A percentile compares a stretch with the other conserved stretches of the same genome.
phyloP scores from a whole-genome alignment of 2,888 invertebrate genomes.

The Halictus quadricinctus region DNA sequence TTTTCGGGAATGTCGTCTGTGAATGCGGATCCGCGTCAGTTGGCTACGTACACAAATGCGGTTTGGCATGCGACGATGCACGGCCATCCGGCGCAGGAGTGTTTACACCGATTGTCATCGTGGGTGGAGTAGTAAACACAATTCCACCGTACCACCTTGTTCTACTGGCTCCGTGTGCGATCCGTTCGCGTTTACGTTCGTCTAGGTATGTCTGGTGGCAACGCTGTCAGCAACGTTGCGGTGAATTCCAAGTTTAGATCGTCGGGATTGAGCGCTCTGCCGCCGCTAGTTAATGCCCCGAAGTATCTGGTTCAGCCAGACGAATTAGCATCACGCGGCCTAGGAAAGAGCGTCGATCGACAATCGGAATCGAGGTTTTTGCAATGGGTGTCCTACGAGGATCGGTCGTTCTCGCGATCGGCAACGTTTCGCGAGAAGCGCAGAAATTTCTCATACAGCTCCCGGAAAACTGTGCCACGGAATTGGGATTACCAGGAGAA shows the following conservation, averaged over 20 bases:
- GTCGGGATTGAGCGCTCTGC: slow-evolving; percentile 31
- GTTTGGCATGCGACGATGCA: slow-evolving; percentile 71
- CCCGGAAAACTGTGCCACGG: not conserved
- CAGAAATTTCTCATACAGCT: not conserved
- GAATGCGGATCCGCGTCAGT: slow-evolving; percentile 51
- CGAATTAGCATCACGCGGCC: slow-evolving; percentile 4
- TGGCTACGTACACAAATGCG: slow-evolving; percentile 61
- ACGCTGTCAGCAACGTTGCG: slow-evolving; percentile 46
- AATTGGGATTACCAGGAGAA: slow-evolving; percentile 43
- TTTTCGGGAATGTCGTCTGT: slow-evolving; percentile 52
- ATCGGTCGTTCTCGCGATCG: not conserved
- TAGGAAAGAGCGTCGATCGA: not conserved
- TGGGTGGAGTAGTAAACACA: slow-evolving; percentile 75
- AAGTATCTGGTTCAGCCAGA: not conserved
- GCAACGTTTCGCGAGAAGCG: not conserved
- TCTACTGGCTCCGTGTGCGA: slow-evolving; percentile 36
- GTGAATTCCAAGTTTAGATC: slow-evolving; percentile 35
- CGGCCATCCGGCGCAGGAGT: slow-evolving; percentile 72
- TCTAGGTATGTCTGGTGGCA: slow-evolving; percentile 29
- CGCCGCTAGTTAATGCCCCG: slow-evolving; percentile 41
- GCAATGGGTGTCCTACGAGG: not conserved
- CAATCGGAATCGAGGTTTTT: not conserved
- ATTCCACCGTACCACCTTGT: slow-evolving; percentile 63
- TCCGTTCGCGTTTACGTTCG: slow-evolving; percentile 8
- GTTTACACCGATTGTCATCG: slow-evolving; percentile 74